Conservation (phyloP, 1,140 invertebrate genomes). For the Neodiprion lecontei region DNA sequence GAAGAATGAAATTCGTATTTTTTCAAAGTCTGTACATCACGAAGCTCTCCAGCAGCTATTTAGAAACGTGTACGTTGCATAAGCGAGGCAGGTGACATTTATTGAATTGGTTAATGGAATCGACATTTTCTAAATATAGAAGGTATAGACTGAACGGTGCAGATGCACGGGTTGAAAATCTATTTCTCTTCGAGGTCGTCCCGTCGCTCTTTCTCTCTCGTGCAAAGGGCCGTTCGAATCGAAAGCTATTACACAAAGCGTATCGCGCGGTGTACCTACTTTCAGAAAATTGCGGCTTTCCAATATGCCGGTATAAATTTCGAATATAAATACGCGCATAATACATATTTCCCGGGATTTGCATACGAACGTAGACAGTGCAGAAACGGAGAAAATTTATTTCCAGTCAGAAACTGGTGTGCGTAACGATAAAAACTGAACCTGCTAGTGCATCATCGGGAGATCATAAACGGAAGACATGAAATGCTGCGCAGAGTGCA, state of each 20-base stretch:
- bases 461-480: no score
- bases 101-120: background rate
- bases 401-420: no score
- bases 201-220: background rate
- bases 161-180: background rate
- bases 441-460: no score
- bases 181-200: constrained; percentile 4
- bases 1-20: background rate
- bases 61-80: no score
- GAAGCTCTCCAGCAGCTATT: no score
- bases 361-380: no score
- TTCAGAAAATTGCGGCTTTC: background rate
- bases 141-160: background rate
- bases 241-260: background rate
- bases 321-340: no score
- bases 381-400: no score
- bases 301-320: no score
- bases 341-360: no score
- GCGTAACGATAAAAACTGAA: no score
- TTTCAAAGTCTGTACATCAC: background rate
- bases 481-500: no score
- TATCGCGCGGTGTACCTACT: background rate
- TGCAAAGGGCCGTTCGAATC: background rate
- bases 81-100: background rate
- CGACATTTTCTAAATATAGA: background rate